Conservation (phyloP, 2,797 vertebrate genomes). For the Leucoraja ocellata region DNA sequence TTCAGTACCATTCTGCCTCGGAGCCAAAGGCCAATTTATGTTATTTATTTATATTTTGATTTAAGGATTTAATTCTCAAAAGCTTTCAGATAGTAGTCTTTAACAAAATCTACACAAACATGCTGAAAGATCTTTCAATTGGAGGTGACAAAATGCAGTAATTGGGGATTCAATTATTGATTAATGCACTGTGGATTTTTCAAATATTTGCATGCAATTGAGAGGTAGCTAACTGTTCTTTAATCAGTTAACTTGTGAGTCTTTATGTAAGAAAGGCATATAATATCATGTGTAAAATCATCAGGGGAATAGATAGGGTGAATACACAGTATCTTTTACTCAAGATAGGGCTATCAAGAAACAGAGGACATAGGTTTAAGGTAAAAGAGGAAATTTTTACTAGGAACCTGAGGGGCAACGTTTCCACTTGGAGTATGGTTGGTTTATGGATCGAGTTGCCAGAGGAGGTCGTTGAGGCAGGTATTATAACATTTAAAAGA, state of each 20-base stretch:
- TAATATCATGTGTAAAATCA: too few species aligned
- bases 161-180: constrained; percentile 30
- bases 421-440: too few species aligned
- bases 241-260: not conserved
- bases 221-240: not conserved
- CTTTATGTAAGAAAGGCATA: not conserved
- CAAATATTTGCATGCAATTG: constrained; percentile 13
- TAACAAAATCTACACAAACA: not conserved
- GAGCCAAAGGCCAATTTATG: constrained; percentile 22
- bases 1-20: not conserved
- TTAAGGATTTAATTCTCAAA: constrained; percentile 25
- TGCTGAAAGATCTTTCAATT: not conserved
- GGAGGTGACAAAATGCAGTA: not conserved
- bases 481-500: too few species aligned
- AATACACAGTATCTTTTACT: too few species aligned
- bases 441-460: too few species aligned
- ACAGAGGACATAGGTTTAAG: too few species aligned
- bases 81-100: constrained; percentile 17
- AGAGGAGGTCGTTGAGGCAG: too few species aligned
- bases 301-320: too few species aligned
- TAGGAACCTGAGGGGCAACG: too few species aligned
- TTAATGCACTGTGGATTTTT: constrained; percentile 7
- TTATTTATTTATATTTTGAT: constrained; percentile 26
- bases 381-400: too few species aligned
- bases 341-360: too few species aligned